Evolutionary conservation across 2,113 vertebrate genomes (phyloP).

Genomic region (Steatornis caripensis): DNA sequence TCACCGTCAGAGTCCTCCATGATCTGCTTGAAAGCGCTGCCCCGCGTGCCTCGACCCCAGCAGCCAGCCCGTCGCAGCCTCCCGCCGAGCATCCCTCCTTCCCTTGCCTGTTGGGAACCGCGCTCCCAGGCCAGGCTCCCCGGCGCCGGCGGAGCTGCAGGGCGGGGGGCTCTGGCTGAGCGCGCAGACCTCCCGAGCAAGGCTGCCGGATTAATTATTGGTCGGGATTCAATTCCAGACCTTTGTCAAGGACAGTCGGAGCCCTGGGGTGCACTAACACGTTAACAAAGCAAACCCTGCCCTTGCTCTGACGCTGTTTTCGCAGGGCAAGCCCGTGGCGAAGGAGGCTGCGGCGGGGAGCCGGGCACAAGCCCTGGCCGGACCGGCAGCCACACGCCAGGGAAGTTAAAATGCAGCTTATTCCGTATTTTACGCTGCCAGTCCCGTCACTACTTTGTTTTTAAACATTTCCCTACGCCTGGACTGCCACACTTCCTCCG

Average conservation of each 20-base stretch:
- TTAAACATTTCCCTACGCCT: slow-evolving; percentile 56
- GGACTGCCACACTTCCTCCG: slow-evolving; percentile 56
- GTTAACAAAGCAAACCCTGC: neutral
- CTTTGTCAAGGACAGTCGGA: neutral
- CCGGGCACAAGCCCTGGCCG: no score
- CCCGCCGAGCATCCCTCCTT: neutral
- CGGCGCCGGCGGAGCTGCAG: no score
- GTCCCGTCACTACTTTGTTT: slow-evolving; percentile 47
- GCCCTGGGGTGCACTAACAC: neutral
- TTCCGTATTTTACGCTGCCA: neutral
- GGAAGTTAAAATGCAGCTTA: neutral
- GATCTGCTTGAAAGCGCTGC: neutral
- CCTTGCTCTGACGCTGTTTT: rapidly evolving
- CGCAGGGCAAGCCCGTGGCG: neutral
- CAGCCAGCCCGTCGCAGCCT: neutral
- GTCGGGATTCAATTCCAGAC: neutral
- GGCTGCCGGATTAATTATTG: neutral
- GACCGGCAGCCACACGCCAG: neutral
- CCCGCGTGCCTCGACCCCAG: rapidly evolving
- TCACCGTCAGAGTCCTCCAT: neutral
- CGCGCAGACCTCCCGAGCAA: no score
- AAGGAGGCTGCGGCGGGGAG: neutral
- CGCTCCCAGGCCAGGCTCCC: neutral
- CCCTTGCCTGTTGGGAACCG: no score
- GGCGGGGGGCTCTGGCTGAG: no score